Evolutionary conservation across 2,888 invertebrate genomes (phyloP).

Genomic region (Drosophila prolongata): DNA sequence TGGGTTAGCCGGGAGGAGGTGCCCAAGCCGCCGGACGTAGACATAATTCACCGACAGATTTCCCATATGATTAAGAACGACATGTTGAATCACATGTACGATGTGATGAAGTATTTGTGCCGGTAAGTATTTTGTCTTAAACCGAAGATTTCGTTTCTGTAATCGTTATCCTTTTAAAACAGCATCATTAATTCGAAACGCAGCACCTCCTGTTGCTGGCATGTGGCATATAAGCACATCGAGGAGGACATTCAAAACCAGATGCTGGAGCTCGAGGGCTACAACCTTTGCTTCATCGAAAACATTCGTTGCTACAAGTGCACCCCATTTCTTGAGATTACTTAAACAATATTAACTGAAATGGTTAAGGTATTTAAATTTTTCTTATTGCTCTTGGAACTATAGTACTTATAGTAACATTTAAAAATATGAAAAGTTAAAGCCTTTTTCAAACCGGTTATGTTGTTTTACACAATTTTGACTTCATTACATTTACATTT

Average conservation of each 20-base stretch:
- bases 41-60: slow-evolving; percentile 87
- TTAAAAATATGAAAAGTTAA: too few species aligned
- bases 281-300: slow-evolving; percentile 48
- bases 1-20: slow-evolving; percentile 88
- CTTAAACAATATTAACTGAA: too few species aligned
- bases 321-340: background rate
- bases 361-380: too few species aligned
- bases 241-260: slow-evolving; percentile 88
- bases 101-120: slow-evolving; percentile 85
- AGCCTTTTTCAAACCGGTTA: too few species aligned
- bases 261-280: slow-evolving; percentile 86
- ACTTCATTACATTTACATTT: too few species aligned
- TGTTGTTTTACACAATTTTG: too few species aligned
- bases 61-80: slow-evolving; percentile 84
- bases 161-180: background rate
- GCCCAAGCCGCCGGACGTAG: slow-evolving; percentile 88
- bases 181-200: slow-evolving; percentile 73
- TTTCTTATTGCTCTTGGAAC: too few species aligned
- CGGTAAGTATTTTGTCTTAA: slow-evolving; percentile 36
- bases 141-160: background rate
- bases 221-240: slow-evolving; percentile 87
- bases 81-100: slow-evolving; percentile 84
- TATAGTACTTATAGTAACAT: too few species aligned
- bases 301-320: slow-evolving; percentile 54
- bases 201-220: slow-evolving; percentile 86